These are phyloP conservation scores for Carpatolechia fugitivella DNA, from an alignment of 2,888 invertebrate genomes.

Conservation along the genomic window DNA sequence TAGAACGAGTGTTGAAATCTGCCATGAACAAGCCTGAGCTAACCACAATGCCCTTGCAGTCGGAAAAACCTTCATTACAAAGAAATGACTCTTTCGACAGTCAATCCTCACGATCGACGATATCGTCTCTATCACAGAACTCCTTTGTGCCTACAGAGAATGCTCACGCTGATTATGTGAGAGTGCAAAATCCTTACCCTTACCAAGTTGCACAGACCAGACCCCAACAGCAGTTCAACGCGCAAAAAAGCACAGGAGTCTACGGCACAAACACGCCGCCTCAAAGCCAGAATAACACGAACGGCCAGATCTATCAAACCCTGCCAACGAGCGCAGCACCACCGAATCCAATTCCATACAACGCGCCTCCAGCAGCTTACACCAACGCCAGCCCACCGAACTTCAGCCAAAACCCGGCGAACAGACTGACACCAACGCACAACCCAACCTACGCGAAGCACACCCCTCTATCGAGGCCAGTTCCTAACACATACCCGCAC, in stretches of 20 bases:
- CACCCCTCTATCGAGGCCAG: conserved; percentile 48
- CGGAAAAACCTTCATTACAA: conserved; percentile 69
- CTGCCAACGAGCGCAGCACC: conserved; percentile 51
- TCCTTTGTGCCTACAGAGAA: conserved; percentile 55
- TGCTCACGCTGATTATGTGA: conserved; percentile 59
- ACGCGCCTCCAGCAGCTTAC: conserved; percentile 59
- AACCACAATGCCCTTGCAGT: conserved; percentile 70
- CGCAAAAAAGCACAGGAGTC: conserved; percentile 53
- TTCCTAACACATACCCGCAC: conserved; percentile 62
- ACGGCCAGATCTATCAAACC: conserved; percentile 60
- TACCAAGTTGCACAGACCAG: conserved; percentile 61
- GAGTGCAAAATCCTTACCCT: conserved; percentile 59
- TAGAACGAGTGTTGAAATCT: conserved; percentile 90
- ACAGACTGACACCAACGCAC: conserved; percentile 64
- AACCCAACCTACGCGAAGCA: conserved; percentile 56
- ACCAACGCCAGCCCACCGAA: conserved; percentile 62
- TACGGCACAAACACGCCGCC: conserved; percentile 56
- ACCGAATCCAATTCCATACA: conserved; percentile 63
- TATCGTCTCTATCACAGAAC: conserved; percentile 70
- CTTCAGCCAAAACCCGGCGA: conserved; percentile 64
- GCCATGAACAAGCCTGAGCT: conserved; percentile 87
- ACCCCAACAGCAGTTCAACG: conserved; percentile 55
- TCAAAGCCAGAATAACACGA: conserved; percentile 41
- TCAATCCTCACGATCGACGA: conserved; percentile 72
- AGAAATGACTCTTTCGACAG: conserved; percentile 75